A percentile compares a stretch with the other conserved stretches of the same genome.
Conservation (phyloP, 1,140 invertebrate genomes). For the Centruroides vittatus region DNA sequence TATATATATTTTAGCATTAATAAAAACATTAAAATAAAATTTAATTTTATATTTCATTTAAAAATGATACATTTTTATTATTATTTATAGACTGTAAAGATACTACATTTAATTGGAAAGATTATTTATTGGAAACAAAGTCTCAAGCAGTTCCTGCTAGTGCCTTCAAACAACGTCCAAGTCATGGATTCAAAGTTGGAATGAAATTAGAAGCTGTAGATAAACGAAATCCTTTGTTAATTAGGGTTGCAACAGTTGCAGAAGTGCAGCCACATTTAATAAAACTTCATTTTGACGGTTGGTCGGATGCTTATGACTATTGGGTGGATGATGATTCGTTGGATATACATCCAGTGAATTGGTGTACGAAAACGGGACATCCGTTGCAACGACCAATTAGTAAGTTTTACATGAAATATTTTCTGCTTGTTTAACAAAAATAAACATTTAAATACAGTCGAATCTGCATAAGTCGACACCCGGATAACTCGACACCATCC, state of each 20-base stretch:
- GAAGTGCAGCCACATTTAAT: conserved; percentile 44
- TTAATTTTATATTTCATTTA: too few species aligned
- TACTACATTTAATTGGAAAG: conserved; percentile 65
- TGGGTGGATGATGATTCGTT: conserved; percentile 82
- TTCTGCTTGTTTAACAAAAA: too few species aligned
- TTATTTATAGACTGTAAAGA: conserved; percentile 32
- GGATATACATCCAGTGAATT: conserved; percentile 81
- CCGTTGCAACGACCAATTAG: conserved; percentile 55
- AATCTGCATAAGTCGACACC: too few species aligned
- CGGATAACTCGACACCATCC: too few species aligned
- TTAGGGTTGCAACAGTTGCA: conserved; percentile 69
- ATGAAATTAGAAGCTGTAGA: conserved; percentile 89
- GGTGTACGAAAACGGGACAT: conserved; percentile 76
- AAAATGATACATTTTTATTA: too few species aligned
- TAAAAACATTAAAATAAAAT: too few species aligned
- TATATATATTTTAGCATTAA: too few species aligned
- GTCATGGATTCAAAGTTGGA: conserved; percentile 61
- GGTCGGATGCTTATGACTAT: conserved; percentile 68
- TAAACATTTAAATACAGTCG: too few species aligned
- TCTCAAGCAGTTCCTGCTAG: conserved; percentile 56
- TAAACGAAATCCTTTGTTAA: conserved; percentile 59
- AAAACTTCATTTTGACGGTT: conserved; percentile 80
- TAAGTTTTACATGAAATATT: background rate
- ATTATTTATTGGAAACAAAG: conserved; percentile 62
- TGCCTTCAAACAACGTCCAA: conserved; percentile 62